Conservation (phyloP, 2,888 invertebrate species). For the Quadriops clusia region DNA sequence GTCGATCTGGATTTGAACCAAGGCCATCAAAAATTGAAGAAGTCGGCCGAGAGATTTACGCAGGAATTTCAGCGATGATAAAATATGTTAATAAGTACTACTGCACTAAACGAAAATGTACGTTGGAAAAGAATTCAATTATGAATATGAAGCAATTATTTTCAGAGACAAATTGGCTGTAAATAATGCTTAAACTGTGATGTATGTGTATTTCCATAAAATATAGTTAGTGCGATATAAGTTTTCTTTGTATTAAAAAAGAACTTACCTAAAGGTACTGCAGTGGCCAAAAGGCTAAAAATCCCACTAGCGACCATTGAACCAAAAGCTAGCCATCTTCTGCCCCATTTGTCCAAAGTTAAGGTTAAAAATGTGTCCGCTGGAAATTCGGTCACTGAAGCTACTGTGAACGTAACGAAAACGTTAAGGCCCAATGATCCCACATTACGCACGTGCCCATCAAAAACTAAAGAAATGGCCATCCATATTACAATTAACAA, state of each 20-base stretch:
- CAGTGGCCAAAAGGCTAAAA: conserved; percentile 66
- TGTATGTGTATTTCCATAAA: too few species aligned
- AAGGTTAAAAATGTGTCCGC: conserved; percentile 72
- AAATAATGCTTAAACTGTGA: too few species aligned
- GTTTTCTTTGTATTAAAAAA: too few species aligned
- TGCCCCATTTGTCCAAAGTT: conserved; percentile 68
- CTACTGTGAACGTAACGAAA: conserved; percentile 77
- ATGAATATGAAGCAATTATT: too few species aligned
- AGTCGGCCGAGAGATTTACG: conserved; percentile 17
- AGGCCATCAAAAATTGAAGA: conserved; percentile 14
- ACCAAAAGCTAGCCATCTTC: conserved; percentile 74
- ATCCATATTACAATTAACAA: conserved; percentile 78
- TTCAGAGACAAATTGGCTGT: too few species aligned
- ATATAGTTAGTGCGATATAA: too few species aligned
- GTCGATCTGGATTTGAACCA: conserved; percentile 19
- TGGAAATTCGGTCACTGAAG: conserved; percentile 72
- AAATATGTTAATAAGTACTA: conserved; percentile 17
- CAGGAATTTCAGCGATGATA: conserved; percentile 19
- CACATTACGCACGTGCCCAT: conserved; percentile 81
- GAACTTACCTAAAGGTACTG: conserved; percentile 55
- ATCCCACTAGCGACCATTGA: conserved; percentile 71
- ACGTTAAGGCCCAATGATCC: conserved; percentile 66
- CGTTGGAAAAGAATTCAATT: too few species aligned
- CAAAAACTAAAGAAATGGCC: conserved; percentile 79
- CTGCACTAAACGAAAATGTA: conserved; percentile 7